phyloP scores from a whole-genome alignment of 2,113 vertebrate species.

The Sander lucioperca region DNA sequence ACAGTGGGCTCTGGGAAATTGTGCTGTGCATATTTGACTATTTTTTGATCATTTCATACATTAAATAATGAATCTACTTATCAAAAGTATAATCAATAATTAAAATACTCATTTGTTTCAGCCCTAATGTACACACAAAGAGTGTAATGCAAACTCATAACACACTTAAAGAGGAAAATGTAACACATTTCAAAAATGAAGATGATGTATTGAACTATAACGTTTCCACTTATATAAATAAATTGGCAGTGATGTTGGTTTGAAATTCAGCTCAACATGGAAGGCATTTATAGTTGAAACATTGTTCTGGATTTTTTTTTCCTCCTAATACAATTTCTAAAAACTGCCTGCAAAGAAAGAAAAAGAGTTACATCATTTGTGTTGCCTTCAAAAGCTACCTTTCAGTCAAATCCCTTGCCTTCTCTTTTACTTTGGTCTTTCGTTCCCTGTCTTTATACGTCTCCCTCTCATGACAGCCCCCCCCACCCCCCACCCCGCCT shows the following conservation, averaged over 20 bases:
- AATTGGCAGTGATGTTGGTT: neutral
- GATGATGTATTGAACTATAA: neutral
- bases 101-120: neutral
- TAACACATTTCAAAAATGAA: neutral
- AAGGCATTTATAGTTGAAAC: conserved; percentile 25
- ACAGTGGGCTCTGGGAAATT: neutral
- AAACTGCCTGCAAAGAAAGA: conserved; percentile 38
- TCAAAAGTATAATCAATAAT: conserved; percentile 29
- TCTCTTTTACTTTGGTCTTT: conserved; percentile 6
- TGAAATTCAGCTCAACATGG: conserved; percentile 28
- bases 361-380: conserved; percentile 56
- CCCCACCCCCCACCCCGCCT: conserved; percentile 33
- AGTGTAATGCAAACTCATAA: neutral
- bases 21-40: neutral
- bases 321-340: neutral
- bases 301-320: conserved; percentile 22
- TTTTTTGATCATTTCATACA: neutral
- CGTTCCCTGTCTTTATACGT: neutral
- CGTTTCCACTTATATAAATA: neutral
- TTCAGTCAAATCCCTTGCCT: conserved; percentile 26
- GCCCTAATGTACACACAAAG: neutral
- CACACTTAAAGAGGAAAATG: neutral
- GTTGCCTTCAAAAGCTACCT: conserved; percentile 63
- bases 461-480: neutral
- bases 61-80: conserved; percentile 20